Evolutionary conservation across 2,888 invertebrate genomes (phyloP).

Genomic region (Agelastica alni): DNA sequence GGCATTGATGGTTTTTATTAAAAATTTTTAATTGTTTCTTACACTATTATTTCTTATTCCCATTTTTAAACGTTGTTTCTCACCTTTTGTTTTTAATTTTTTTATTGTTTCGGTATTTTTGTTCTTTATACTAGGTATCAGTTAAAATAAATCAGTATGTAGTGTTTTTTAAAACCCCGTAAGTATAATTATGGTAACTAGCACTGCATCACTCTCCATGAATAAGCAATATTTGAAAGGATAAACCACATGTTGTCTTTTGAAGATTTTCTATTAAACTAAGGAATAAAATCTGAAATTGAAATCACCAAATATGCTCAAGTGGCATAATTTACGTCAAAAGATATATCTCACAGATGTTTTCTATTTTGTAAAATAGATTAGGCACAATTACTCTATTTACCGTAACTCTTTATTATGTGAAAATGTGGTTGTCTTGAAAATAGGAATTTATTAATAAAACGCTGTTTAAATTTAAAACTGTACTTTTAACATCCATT

Average conservation of each 20-base stretch:
- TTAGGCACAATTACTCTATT: background rate
- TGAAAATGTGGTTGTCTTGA: background rate
- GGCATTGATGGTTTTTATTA: no score
- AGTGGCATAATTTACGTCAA: constrained; percentile 4
- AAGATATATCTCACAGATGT: constrained; percentile 17
- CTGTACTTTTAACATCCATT: background rate
- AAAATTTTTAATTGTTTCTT: no score
- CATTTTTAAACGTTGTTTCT: no score
- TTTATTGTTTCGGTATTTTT: no score
- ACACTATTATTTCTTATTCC: no score
- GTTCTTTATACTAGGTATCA: no score
- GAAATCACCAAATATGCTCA: constrained; percentile 9
- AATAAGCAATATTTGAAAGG: background rate
- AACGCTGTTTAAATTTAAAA: background rate
- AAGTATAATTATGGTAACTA: no score
- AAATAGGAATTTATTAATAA: background rate
- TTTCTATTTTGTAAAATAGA: constrained; percentile 1
- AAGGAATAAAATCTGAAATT: constrained; percentile 5
- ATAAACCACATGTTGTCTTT: background rate
- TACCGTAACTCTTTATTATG: background rate
- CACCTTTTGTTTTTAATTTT: no score
- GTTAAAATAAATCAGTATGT: no score
- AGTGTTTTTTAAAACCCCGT: constrained; percentile 15
- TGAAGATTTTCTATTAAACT: constrained; percentile 2
- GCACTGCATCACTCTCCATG: constrained; percentile 1